Conservation (phyloP, 2,797 vertebrate species). For the Cirrhinus mrigala region DNA sequence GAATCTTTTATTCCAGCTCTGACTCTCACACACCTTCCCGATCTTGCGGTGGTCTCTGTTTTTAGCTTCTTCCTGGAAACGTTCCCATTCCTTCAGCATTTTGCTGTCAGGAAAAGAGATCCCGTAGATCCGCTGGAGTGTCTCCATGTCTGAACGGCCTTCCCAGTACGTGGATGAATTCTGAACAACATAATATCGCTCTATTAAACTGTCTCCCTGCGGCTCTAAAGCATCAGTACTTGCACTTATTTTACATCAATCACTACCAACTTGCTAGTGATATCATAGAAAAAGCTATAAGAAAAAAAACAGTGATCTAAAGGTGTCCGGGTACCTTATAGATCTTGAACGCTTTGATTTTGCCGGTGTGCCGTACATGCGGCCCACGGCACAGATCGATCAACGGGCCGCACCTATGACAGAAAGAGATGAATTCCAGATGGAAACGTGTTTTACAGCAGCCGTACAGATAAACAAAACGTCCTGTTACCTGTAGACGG, state of each 20-base stretch:
- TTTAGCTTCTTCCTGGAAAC: conserved; percentile 91
- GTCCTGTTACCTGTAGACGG: conserved; percentile 88
- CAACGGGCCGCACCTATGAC: conserved; percentile 86
- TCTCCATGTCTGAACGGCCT: conserved; percentile 92
- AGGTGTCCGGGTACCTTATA: conserved; percentile 82
- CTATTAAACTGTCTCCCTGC: neutral
- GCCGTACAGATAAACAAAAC: neutral
- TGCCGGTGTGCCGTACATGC: conserved; percentile 94
- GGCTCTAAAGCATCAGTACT: neutral
- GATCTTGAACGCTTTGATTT: conserved; percentile 92
- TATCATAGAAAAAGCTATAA: neutral
- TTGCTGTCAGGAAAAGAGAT: conserved; percentile 95
- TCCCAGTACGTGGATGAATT: conserved; percentile 96
- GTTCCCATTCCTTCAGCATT: conserved; percentile 94
- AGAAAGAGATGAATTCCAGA: neutral
- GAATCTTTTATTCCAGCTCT: neutral
- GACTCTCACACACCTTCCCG: conserved; percentile 84
- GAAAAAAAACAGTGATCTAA: neutral
- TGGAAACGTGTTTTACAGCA: neutral
- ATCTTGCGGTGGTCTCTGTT: conserved; percentile 93
- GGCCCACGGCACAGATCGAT: conserved; percentile 96
- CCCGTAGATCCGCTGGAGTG: conserved; percentile 92
- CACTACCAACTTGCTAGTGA: neutral
- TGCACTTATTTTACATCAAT: neutral
- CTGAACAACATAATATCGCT: conserved; percentile 67